Conservation (phyloP, 2,797 vertebrate genomes). For the Cichlasoma orientale region DNA sequence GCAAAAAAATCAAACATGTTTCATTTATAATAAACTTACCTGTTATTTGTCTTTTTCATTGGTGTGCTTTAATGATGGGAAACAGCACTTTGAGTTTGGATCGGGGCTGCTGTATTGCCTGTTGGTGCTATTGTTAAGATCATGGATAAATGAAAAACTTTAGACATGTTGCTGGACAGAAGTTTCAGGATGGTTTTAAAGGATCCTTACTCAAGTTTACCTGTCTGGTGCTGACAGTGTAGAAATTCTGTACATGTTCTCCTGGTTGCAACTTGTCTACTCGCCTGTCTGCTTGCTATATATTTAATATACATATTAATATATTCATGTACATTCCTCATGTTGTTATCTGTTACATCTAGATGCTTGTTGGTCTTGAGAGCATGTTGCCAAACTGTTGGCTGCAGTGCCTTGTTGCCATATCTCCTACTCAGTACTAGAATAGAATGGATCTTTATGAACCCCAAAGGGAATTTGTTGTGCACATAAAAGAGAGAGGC, state of each 20-base stretch:
- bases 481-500: slow-evolving; percentile 53
- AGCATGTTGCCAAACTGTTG: slow-evolving; percentile 25
- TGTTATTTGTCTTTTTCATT: no score
- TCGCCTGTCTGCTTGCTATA: neutral
- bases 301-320: no score
- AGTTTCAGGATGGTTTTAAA: neutral
- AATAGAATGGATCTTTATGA: slow-evolving; percentile 62
- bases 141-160: neutral
- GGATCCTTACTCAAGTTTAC: neutral
- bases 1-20: neutral
- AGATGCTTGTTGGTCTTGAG: neutral
- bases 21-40: neutral
- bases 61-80: neutral
- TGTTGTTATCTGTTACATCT: neutral
- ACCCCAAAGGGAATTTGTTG: slow-evolving; percentile 58
- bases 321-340: neutral
- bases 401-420: slow-evolving; percentile 18
- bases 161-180: neutral
- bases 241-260: neutral
- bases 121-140: neutral
- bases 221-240: no score
- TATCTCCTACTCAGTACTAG: slow-evolving; percentile 52
- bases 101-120: neutral
- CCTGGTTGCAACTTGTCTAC: neutral
- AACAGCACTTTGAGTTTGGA: neutral